These are phyloP conservation scores for Trachelus iudaicus DNA, from an alignment of 2,888 invertebrate species.

Conservation along the genomic window DNA sequence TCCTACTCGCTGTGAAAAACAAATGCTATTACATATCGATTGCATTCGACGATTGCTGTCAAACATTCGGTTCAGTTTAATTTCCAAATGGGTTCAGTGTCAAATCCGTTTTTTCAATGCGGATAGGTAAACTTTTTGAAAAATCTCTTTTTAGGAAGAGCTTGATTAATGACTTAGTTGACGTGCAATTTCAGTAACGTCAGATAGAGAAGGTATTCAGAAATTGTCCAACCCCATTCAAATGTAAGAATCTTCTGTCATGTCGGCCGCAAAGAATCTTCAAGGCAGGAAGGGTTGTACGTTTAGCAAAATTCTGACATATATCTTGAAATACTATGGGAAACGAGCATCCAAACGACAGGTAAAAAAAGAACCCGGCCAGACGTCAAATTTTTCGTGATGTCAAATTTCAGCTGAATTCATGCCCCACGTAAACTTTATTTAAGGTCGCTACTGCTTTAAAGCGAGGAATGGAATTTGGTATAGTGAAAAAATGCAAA, in stretches of 20 bases:
- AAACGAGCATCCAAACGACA: constrained; percentile 40
- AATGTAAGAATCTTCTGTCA: background rate
- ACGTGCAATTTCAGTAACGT: background rate
- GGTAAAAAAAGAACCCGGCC: constrained; percentile 22
- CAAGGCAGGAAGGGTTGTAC: constrained; percentile 36
- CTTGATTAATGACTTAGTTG: background rate
- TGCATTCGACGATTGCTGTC: background rate
- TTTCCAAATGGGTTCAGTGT: background rate
- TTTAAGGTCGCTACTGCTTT: constrained; percentile 37
- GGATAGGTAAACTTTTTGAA: background rate
- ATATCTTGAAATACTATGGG: constrained; percentile 29
- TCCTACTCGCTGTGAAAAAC: background rate
- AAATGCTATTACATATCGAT: background rate
- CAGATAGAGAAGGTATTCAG: background rate
- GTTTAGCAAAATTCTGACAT: constrained; percentile 40
- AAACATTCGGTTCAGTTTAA: background rate
- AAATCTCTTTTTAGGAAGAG: background rate
- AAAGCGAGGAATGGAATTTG: constrained; percentile 43
- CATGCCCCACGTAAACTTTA: background rate
- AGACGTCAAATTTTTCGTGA: background rate
- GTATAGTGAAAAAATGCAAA: constrained; percentile 36
- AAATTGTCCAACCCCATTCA: background rate
- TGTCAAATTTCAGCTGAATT: background rate
- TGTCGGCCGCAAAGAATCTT: constrained; percentile 22
- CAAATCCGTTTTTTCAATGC: background rate